Evolutionary conservation across 2,888 invertebrate genomes (phyloP).

Genomic region (Syrista parreyssii): DNA sequence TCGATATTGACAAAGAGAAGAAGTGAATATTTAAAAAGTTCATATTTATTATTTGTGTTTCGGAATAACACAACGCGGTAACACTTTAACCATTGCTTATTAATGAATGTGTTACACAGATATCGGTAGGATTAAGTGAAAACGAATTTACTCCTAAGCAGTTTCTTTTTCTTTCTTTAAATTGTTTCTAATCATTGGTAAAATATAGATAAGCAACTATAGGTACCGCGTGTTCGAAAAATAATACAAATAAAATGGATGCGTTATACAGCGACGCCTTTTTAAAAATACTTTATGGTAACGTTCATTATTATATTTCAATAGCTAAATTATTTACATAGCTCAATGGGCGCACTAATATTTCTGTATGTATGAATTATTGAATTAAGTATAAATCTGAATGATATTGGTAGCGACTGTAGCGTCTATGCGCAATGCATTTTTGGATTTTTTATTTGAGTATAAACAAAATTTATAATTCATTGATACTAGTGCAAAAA

Average conservation of each 20-base stretch:
- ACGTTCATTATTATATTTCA: background rate
- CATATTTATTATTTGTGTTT: constrained; percentile 33
- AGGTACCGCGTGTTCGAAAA: background rate
- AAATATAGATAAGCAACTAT: background rate
- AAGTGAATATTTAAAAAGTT: constrained; percentile 36
- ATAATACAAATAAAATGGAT: background rate
- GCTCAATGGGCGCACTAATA: background rate
- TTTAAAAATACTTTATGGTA: background rate
- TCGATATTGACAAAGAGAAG: constrained; percentile 46
- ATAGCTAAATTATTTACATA: background rate
- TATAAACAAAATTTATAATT: background rate
- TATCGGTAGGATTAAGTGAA: background rate
- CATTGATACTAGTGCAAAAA: background rate
- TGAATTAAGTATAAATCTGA: background rate
- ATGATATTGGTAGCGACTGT: background rate
- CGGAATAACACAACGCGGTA: constrained; percentile 25
- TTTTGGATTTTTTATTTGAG: background rate
- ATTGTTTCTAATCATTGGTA: background rate
- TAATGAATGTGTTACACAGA: constrained; percentile 22
- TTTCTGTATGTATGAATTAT: background rate
- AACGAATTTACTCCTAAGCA: background rate
- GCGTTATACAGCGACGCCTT: background rate
- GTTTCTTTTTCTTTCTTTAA: background rate
- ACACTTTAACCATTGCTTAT: constrained; percentile 26
- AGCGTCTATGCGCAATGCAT: background rate